Evolutionary conservation across 2,797 vertebrate genomes (phyloP).

Genomic region (Pangasius larnaudii): DNA sequence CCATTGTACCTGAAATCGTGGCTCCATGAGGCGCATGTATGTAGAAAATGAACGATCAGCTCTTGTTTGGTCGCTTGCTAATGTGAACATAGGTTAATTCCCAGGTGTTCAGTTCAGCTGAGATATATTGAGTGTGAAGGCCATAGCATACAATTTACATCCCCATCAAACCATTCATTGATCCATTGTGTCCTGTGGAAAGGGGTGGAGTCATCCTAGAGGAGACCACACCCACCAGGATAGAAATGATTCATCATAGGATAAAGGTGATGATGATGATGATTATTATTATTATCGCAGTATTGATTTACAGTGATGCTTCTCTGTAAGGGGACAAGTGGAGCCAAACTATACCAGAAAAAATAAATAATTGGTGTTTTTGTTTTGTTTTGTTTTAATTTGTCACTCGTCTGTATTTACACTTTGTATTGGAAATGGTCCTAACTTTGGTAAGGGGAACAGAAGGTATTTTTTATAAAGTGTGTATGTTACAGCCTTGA

Average conservation of each 20-base stretch:
- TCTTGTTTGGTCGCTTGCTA: not conserved
- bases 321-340: too few species aligned
- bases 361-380: not conserved
- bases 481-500: slow-evolving; percentile 25
- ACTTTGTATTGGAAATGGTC: not conserved
- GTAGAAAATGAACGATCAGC: not conserved
- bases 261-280: not conserved
- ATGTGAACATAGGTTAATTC: not conserved
- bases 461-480: not conserved
- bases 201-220: not conserved
- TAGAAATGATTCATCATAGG: not conserved
- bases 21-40: not conserved
- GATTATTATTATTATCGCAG: not conserved
- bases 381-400: not conserved
- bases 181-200: too few species aligned
- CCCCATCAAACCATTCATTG: not conserved
- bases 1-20: not conserved
- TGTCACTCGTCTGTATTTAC: not conserved
- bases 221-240: not conserved
- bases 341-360: not conserved
- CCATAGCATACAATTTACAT: not conserved
- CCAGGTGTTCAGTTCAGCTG: not conserved
- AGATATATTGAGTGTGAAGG: not conserved
- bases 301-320: not conserved
- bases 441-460: not conserved